phyloP scores from a whole-genome alignment of 1,140 invertebrate genomes.

The Drosophila biarmipes region DNA sequence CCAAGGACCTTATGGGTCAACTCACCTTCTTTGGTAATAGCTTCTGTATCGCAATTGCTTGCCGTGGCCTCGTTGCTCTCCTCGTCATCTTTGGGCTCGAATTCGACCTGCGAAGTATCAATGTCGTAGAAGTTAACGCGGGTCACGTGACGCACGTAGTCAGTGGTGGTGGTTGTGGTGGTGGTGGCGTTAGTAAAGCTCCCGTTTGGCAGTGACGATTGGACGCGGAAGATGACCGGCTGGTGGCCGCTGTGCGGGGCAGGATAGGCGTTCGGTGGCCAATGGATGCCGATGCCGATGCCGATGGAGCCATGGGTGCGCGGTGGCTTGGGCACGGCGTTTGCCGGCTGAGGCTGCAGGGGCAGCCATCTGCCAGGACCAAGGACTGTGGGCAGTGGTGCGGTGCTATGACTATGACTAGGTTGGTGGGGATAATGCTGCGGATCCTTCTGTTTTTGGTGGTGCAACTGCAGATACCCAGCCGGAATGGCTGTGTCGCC shows the following conservation, averaged over 20 bases:
- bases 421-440: slow-evolving; percentile 38
- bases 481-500: slow-evolving; percentile 74
- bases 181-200: slow-evolving; percentile 50
- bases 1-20: slow-evolving; percentile 1
- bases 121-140: slow-evolving; percentile 85
- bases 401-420: slow-evolving; percentile 71
- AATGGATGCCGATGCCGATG: slow-evolving; percentile 1
- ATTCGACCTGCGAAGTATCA: slow-evolving; percentile 84
- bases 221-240: slow-evolving; percentile 25
- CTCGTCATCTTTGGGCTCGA: slow-evolving; percentile 80
- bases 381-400: slow-evolving; percentile 3
- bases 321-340: slow-evolving; percentile 75
- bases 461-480: slow-evolving; percentile 46
- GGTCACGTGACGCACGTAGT: slow-evolving; percentile 84
- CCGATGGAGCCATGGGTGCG: slow-evolving; percentile 25
- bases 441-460: slow-evolving; percentile 12
- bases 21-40: slow-evolving; percentile 85
- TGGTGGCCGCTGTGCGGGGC: slow-evolving; percentile 20
- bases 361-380: slow-evolving; percentile 19
- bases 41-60: slow-evolving; percentile 81
- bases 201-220: slow-evolving; percentile 29
- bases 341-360: slow-evolving; percentile 29
- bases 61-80: slow-evolving; percentile 67
- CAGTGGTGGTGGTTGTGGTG: slow-evolving; percentile 53
- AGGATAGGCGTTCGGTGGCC: slow-evolving; percentile 36